Evolutionary conservation across 2,888 invertebrate genomes (phyloP), one percentile per base, ranked within the genome.

Genomic region (Phragmatobia fuliginosa): DNA sequence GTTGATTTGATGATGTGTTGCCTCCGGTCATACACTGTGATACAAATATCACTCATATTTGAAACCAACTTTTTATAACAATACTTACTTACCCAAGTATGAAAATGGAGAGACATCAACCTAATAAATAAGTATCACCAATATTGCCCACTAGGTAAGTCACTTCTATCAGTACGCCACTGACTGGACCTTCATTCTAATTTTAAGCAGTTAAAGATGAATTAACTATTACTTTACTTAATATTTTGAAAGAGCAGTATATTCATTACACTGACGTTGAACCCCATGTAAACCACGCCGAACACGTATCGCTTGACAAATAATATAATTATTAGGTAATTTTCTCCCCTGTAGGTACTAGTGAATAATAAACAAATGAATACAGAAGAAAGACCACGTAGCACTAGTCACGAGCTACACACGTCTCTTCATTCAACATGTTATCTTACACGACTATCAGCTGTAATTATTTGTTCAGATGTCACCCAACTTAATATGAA

Each of bases 361-460:
- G 58, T 65, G 68, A 73, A 64, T 74, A 77, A 78, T 77, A 76
- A 78, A 84, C 80, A 82, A 81, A 84, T 81, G 80, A 66, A 45
- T 75, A 67, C 58, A 78, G 74, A 80, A 75, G 76, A 82, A 75
- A 85, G 84, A 83, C 83, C 81, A 76, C 77, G 81, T 76, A 74
- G 69, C 73, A 72, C 72, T 76, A 83, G 88, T 89, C 91, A 91
- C 89, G 89, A 87, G 74, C 76, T 80, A 80, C 86, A 86, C 83
- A 86, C 85, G 89, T 90, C 90, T 91, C 92, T 92, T 92, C 88
- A 92, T 92, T 91, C 89, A 88, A 87, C 78, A 85, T 75, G 82
- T 88, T 90, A 93, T 93, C 93, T 78, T 74, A 88, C 92, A 91
- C 92, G 90, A 92, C 90, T 86, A 93, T 93, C 93, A 78, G 74